Conservation (phyloP, 2,888 invertebrate species). For the Unio pictorum region DNA sequence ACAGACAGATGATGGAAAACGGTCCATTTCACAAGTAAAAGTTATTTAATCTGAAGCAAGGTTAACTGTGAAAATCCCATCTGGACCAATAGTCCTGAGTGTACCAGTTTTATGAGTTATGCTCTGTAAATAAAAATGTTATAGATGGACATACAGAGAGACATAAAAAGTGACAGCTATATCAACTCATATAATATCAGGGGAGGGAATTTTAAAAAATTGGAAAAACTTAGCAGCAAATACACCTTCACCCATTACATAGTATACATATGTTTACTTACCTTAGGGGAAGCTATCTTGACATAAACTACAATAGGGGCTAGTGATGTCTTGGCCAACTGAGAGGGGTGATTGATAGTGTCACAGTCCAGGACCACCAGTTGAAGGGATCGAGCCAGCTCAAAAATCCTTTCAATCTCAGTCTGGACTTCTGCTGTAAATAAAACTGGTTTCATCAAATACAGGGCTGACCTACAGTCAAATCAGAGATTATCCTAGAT, state of each 20-base stretch:
- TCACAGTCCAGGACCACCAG: conserved; percentile 99
- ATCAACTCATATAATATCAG: neutral
- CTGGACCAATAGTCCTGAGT: too few species aligned
- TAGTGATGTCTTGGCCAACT: conserved; percentile 97
- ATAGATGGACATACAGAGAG: too few species aligned
- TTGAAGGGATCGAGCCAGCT: conserved; percentile 95
- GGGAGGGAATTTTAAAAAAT: neutral
- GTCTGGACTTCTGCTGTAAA: conserved; percentile 87
- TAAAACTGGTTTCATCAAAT: neutral
- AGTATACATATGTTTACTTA: conserved; percentile 69
- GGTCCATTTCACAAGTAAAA: too few species aligned
- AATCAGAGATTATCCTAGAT: too few species aligned
- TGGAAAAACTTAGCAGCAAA: too few species aligned
- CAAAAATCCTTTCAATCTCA: conserved; percentile 99
- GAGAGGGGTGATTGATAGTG: conserved; percentile 99
- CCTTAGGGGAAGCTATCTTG: conserved; percentile 99
- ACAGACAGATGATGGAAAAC: too few species aligned
- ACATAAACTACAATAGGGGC: conserved; percentile 99
- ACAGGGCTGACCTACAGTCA: too few species aligned
- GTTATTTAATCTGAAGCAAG: too few species aligned
- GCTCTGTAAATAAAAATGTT: too few species aligned
- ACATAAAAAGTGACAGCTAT: neutral
- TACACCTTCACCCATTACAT: neutral
- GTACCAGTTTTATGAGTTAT: too few species aligned
- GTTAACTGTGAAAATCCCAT: too few species aligned